Evolutionary conservation across 2,888 invertebrate species (phyloP).

Genomic region (Emesis castigata): DNA sequence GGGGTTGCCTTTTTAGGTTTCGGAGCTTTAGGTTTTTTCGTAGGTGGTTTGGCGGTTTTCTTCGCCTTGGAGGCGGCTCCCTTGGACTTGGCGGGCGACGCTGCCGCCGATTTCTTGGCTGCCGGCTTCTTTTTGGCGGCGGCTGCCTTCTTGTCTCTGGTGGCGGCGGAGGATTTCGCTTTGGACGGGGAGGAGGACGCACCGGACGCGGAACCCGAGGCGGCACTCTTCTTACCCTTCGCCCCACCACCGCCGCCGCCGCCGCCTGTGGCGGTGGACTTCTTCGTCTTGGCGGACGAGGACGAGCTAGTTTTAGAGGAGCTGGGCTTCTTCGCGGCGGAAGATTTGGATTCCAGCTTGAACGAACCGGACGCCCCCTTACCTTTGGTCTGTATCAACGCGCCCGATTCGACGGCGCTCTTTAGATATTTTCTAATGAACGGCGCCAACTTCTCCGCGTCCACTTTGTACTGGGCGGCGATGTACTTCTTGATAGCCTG

Average conservation of each 20-base stretch:
- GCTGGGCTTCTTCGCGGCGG: slow-evolving; percentile 63
- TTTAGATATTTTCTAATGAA: slow-evolving; percentile 89
- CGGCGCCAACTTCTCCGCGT: slow-evolving; percentile 86
- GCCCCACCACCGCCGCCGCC: slow-evolving; percentile 12
- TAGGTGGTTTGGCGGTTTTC: slow-evolving; percentile 72
- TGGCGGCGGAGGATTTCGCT: slow-evolving; percentile 37
- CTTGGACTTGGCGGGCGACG: slow-evolving; percentile 65
- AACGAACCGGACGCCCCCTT: slow-evolving; percentile 84
- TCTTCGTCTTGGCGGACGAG: slow-evolving; percentile 18
- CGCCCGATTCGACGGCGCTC: slow-evolving; percentile 85
- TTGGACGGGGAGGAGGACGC: slow-evolving; percentile 60
- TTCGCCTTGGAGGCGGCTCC: slow-evolving; percentile 64
- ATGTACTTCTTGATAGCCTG: slow-evolving; percentile 90
- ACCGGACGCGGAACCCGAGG: slow-evolving; percentile 65
- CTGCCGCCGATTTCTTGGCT: slow-evolving; percentile 56
- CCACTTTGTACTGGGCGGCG: slow-evolving; percentile 86
- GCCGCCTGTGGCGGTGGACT: slow-evolving; percentile 33
- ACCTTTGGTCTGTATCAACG: slow-evolving; percentile 87
- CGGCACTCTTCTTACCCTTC: neutral
- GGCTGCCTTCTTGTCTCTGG: slow-evolving; percentile 70
- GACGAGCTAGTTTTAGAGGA: slow-evolving; percentile 44
- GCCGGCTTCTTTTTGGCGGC: slow-evolving; percentile 71
- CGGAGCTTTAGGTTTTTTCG: slow-evolving; percentile 67
- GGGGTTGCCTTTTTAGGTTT: slow-evolving; percentile 75
- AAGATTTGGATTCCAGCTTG: slow-evolving; percentile 77